Evolutionary conservation across 2,888 invertebrate genomes (phyloP).

Genomic region (Dasypogon diadema): DNA sequence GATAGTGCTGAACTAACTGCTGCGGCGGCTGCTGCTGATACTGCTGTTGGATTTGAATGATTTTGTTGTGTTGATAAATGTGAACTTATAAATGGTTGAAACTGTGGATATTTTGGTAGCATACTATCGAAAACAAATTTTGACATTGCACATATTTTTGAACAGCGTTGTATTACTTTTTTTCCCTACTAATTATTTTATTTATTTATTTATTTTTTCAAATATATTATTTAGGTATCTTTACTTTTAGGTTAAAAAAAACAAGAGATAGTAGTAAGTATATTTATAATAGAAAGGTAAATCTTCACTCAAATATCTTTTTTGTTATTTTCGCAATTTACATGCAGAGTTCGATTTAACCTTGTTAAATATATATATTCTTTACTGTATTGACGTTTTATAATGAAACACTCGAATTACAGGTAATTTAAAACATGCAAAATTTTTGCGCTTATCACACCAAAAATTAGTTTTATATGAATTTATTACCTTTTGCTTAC

Average conservation of each 20-base stretch:
- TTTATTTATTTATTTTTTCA: background rate
- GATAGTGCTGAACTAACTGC: conserved; percentile 63
- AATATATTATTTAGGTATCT: background rate
- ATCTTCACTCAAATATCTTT: background rate
- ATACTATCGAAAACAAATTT: conserved; percentile 98
- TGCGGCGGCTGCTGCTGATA: conserved; percentile 68
- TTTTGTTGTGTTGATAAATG: conserved; percentile 71
- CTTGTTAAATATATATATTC: too few relatives aligned
- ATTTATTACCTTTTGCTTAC: conserved; percentile 36
- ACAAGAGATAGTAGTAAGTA: background rate
- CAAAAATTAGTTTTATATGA: conserved; percentile 36
- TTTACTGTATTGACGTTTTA: background rate
- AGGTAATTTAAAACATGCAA: conserved; percentile 17
- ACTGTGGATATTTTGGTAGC: conserved; percentile 92
- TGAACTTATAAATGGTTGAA: conserved; percentile 72
- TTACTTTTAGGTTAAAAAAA: background rate
- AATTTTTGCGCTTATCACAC: conserved; percentile 23
- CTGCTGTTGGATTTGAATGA: conserved; percentile 79
- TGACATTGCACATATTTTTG: conserved; percentile 82
- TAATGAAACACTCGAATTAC: background rate
- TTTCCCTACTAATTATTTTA: conserved; percentile 46
- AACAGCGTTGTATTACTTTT: conserved; percentile 52
- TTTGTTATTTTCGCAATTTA: conserved; percentile 12
- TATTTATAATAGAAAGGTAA: background rate
- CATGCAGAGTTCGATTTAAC: too few relatives aligned